These are phyloP conservation scores for Amphibalanus amphitrite DNA, from an alignment of 1,140 invertebrate genomes.

Conservation along the genomic window DNA sequence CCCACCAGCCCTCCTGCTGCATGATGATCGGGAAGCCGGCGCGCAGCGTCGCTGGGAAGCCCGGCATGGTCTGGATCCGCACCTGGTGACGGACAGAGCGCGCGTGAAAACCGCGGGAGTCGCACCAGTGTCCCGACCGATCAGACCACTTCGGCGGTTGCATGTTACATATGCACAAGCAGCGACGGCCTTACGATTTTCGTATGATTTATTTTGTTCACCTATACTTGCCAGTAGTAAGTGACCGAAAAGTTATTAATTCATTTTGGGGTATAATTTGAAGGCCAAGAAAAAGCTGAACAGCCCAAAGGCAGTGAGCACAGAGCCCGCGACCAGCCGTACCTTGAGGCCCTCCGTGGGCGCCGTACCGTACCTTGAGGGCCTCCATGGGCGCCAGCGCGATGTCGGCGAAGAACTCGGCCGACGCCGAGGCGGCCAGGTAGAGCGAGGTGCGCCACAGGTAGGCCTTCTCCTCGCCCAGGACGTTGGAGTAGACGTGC, in stretches of 20 bases:
- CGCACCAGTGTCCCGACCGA: too few species aligned
- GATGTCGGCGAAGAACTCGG: slow-evolving; percentile 99
- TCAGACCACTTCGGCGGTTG: too few species aligned
- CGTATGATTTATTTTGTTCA: too few species aligned
- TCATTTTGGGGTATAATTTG: too few species aligned
- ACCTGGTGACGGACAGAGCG: slow-evolving; percentile 34
- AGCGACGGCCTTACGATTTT: too few species aligned
- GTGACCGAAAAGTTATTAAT: too few species aligned
- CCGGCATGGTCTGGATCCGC: slow-evolving; percentile 90
- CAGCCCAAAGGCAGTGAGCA: too few species aligned
- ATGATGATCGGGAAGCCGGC: slow-evolving; percentile 78
- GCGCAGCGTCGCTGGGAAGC: slow-evolving; percentile 74
- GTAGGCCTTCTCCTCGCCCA: slow-evolving; percentile 89
- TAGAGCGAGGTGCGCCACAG: slow-evolving; percentile 85
- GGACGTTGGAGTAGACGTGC: slow-evolving; percentile 58
- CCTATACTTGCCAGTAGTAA: too few species aligned
- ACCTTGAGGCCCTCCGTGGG: background rate
- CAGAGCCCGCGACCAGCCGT: too few species aligned
- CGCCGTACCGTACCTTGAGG: slow-evolving; percentile 56
- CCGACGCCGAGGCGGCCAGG: slow-evolving; percentile 84
- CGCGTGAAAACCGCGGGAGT: too few species aligned
- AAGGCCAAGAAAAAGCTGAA: too few species aligned
- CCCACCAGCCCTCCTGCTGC: slow-evolving; percentile 51
- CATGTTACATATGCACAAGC: too few species aligned
- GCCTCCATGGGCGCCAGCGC: slow-evolving; percentile 95